phyloP scores from a whole-genome alignment of 2,888 invertebrate species.

The Didymodactylos carnosus region DNA sequence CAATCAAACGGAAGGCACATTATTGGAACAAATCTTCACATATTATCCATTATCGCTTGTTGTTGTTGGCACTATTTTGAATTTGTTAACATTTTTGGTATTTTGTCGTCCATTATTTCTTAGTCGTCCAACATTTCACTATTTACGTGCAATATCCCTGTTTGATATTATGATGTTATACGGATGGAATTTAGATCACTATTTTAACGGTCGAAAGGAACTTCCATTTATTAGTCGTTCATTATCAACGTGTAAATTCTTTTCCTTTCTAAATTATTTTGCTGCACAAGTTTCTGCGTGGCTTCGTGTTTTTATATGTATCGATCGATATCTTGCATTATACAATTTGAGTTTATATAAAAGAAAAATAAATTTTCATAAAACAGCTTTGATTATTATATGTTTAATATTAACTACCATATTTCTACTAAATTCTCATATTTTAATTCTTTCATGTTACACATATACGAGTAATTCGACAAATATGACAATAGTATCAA shows the following conservation, averaged over 20 bases:
- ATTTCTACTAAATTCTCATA: background rate
- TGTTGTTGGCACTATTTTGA: background rate
- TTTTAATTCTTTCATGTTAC: background rate
- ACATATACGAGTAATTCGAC: background rate
- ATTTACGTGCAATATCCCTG: background rate
- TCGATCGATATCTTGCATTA: background rate
- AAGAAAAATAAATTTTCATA: background rate
- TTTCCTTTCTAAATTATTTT: background rate
- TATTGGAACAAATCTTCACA: too few relatives aligned
- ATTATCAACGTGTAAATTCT: background rate
- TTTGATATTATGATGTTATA: background rate
- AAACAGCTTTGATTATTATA: background rate
- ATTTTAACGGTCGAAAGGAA: background rate
- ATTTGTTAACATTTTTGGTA: background rate
- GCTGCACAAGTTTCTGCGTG: background rate
- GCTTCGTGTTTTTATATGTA: background rate
- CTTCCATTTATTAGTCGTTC: background rate
- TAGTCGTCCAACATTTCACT: background rate
- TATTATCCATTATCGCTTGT: background rate
- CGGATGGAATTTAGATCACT: background rate
- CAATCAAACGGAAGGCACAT: too few relatives aligned
- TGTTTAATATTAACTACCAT: background rate
- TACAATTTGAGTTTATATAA: background rate
- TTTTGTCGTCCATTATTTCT: background rate
- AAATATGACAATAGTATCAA: too few relatives aligned